These are phyloP conservation scores for Distichodus sexfasciatus DNA, from an alignment of 2,797 vertebrate species.

Conservation along the genomic window DNA sequence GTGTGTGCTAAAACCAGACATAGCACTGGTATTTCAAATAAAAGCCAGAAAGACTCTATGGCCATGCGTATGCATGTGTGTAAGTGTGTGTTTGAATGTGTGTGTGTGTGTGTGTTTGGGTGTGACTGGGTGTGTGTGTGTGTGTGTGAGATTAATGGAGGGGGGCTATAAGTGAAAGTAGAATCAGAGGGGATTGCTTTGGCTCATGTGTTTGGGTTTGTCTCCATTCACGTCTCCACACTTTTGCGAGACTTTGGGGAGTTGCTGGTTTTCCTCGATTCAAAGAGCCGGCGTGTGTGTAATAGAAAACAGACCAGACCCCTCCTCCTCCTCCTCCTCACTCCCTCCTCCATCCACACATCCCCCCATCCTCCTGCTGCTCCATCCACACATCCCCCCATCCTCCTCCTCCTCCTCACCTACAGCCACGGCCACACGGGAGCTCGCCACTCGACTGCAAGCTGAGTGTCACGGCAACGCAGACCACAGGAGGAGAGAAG, in stretches of 20 bases:
- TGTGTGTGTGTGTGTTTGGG: not conserved
- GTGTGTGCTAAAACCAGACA: not conserved
- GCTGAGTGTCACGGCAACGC: too few relatives aligned
- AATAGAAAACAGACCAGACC: conserved; percentile 72
- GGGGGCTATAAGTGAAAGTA: conserved; percentile 22
- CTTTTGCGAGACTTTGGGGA: conserved; percentile 49
- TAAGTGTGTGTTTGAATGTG: not conserved
- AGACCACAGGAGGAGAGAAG: not conserved
- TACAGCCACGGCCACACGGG: too few relatives aligned
- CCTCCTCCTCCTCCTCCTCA: conserved; percentile 17
- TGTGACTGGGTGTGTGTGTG: conserved; percentile 17
- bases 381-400: conserved; percentile 37
- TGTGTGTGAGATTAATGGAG: conserved; percentile 21
- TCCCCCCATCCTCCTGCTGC: conserved; percentile 9
- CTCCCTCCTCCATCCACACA: conserved; percentile 36
- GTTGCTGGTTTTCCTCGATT: conserved; percentile 58
- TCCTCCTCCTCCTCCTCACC: conserved; percentile 30
- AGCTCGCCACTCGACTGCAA: too few relatives aligned
- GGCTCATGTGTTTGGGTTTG: conserved; percentile 40
- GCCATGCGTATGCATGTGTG: not conserved
- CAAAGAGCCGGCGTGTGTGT: conserved; percentile 69
- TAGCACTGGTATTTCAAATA: too few relatives aligned
- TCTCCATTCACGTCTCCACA: conserved; percentile 37
- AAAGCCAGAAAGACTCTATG: not conserved
- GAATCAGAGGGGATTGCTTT: conserved; percentile 22